Percentiles rank a stretch among this genome's conserved stretches.
Evolutionary conservation across 2,113 vertebrate species (phyloP).

Genomic region (Myotis davidii): DNA sequence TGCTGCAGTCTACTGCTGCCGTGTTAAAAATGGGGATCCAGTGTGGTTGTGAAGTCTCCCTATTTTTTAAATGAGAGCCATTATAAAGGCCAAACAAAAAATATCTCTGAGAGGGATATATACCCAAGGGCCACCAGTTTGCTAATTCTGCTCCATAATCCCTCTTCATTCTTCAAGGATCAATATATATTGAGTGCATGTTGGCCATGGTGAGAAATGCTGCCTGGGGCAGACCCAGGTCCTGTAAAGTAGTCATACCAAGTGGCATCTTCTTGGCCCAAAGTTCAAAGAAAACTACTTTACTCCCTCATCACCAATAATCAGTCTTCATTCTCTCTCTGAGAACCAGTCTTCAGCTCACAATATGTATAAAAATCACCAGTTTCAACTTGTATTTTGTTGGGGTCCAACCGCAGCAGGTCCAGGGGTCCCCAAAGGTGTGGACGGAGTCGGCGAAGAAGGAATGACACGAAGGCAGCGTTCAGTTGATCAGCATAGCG

Average conservation of each 20-base stretch:
- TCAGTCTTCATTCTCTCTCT: neutral
- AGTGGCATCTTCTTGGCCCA: neutral
- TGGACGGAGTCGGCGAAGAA: too few species aligned
- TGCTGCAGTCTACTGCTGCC: neutral
- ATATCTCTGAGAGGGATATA: too few species aligned
- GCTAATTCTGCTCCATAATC: neutral
- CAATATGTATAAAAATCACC: neutral
- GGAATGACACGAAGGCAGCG: too few species aligned
- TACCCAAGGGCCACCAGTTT: neutral
- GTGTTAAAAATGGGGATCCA: neutral
- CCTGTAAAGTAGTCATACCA: neutral
- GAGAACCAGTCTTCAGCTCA: neutral
- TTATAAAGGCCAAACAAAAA: neutral
- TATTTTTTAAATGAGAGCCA: conserved; percentile 6
- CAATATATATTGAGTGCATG: neutral
- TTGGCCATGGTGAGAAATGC: neutral
- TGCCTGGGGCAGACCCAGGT: too few species aligned
- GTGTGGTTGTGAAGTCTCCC: neutral
- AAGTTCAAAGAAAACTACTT: neutral
- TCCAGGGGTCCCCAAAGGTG: too few species aligned
- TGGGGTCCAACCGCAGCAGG: too few species aligned
- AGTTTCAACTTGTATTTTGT: neutral
- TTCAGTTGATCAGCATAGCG: too few species aligned
- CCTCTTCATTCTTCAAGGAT: neutral
- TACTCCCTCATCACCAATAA: neutral